Evolutionary conservation across 1,140 invertebrate genomes (phyloP), one percentile per base, ranked within the genome.

Genomic region (Papilio aristodemus): DNA sequence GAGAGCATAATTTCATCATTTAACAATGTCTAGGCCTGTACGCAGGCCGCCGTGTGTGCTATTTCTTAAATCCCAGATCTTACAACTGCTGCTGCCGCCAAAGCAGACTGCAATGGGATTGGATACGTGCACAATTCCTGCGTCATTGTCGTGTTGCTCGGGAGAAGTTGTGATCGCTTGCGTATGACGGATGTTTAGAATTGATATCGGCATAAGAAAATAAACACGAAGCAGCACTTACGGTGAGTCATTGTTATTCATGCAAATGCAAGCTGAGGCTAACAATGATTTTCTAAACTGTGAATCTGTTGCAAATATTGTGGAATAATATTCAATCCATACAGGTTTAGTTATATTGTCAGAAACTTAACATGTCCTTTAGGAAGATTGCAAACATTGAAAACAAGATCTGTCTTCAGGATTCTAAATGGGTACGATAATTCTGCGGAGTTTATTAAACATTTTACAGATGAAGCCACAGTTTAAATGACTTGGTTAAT

Each of bases 21-120:
- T 76, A 72, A 69, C 73, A 74, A 63, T 69, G 36, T 71, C 17
- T 37, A 68, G 69, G 73, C 73, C 73, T 75, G 59, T 72, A 66
- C 67, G 43, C 71, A 78, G 81, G 73, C 75, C 69, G 68, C 60
- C 76, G 77, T 74, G 78, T 80, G 72, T 87, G 80, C 82, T 75
- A 54, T 78, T 86, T 77, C 83, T 84, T 83, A 81, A 79, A 80
- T 77, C 80, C 75, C 81, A 78, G 79, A 83, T 73, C 27, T 60
- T 73, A 67, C 72, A 25, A 50, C 68, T 69, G 64, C 67, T 64
- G 67, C 41, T 43, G 70, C 68, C 41, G 70, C 50, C 63, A 72
- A 46, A 73, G 60, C 60, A 64, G 60, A 10, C 60, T 25, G 38
- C 60, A 32, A 37, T 66, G 25, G 39, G 39, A 46, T 46, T 32